phyloP scores from a whole-genome alignment of 2,797 vertebrate genomes.

The Gymnodraco acuticeps region DNA sequence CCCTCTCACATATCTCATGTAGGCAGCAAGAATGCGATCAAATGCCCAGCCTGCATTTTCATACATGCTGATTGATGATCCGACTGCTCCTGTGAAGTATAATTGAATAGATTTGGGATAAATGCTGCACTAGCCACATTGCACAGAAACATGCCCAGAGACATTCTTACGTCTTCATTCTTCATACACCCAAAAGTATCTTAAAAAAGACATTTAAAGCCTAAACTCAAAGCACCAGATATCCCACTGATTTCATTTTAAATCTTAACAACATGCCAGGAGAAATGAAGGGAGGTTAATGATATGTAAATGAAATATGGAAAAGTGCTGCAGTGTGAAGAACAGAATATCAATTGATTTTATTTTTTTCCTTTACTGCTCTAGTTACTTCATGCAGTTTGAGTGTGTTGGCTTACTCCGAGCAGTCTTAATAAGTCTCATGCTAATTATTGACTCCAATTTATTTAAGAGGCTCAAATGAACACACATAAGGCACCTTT shows the following conservation, averaged over 20 bases:
- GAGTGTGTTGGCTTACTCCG: constrained; percentile 45
- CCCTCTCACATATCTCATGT: constrained; percentile 31
- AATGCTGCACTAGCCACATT: constrained; percentile 27
- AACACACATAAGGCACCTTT: constrained; percentile 63
- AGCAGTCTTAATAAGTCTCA: constrained; percentile 61
- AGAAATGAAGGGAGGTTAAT: constrained; percentile 80
- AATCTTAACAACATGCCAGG: constrained; percentile 65
- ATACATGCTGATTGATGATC: constrained; percentile 35
- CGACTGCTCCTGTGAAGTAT: constrained; percentile 46
- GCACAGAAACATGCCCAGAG: constrained; percentile 23
- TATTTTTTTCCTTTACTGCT: constrained; percentile 42
- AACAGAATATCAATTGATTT: constrained; percentile 70
- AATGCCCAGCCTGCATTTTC: constrained; percentile 23
- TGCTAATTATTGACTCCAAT: constrained; percentile 66
- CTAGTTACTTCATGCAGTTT: constrained; percentile 55
- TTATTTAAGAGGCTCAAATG: constrained; percentile 66
- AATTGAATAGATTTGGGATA: constrained; percentile 58
- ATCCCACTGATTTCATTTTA: constrained; percentile 69
- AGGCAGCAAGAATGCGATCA: constrained; percentile 12
- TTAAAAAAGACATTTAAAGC: constrained; percentile 54
- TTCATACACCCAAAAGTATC: constrained; percentile 39
- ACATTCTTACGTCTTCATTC: constrained; percentile 40
- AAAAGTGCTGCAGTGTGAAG: constrained; percentile 69
- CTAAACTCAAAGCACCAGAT: constrained; percentile 58
- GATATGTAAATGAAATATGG: constrained; percentile 82